Percentiles rank a stretch among this genome's conserved stretches.
These are phyloP conservation scores for Oryzias dopingdopingensis DNA, from an alignment of 2,797 vertebrate species.

Conservation along the genomic window DNA sequence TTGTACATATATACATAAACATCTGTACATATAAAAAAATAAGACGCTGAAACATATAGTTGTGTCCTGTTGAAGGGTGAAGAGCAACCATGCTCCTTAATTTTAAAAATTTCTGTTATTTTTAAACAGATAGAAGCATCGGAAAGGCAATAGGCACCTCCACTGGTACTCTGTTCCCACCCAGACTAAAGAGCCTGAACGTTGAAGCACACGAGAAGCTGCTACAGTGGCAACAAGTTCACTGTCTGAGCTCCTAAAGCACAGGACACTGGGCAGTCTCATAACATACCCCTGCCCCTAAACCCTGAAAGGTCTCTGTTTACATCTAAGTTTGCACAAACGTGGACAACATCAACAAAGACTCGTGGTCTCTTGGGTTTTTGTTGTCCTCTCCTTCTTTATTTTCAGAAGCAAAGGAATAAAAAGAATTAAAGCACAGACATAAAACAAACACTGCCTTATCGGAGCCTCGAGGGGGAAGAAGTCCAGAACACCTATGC, in stretches of 20 bases:
- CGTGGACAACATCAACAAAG: constrained; percentile 50
- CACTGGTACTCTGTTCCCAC: constrained; percentile 51
- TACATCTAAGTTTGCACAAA: constrained; percentile 77
- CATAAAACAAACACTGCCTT: constrained; percentile 36
- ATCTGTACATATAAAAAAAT: constrained; percentile 75
- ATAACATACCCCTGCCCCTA: constrained; percentile 21
- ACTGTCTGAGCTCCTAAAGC: constrained; percentile 59
- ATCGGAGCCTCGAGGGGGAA: constrained; percentile 45
- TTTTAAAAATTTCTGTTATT: too few relatives aligned
- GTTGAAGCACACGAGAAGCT: constrained; percentile 69
- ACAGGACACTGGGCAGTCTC: constrained; percentile 70
- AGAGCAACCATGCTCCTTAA: too few relatives aligned
- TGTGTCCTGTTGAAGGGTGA: constrained; percentile 9
- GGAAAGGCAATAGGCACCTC: constrained; percentile 36
- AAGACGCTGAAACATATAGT: constrained; percentile 61
- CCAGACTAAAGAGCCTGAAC: constrained; percentile 68
- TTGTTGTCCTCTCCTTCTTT: too few relatives aligned
- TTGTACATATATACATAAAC: constrained; percentile 80
- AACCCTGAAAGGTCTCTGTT: constrained; percentile 58
- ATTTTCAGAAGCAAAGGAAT: too few relatives aligned
- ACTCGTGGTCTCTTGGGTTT: constrained; percentile 50
- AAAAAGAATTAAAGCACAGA: neutral
- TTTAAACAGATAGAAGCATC: too few relatives aligned
- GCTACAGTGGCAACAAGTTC: constrained; percentile 57
- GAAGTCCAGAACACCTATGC: constrained; percentile 85